These are phyloP conservation scores for Oophaga pumilio DNA, from an alignment of 2,113 vertebrate species.

Conservation along the genomic window DNA sequence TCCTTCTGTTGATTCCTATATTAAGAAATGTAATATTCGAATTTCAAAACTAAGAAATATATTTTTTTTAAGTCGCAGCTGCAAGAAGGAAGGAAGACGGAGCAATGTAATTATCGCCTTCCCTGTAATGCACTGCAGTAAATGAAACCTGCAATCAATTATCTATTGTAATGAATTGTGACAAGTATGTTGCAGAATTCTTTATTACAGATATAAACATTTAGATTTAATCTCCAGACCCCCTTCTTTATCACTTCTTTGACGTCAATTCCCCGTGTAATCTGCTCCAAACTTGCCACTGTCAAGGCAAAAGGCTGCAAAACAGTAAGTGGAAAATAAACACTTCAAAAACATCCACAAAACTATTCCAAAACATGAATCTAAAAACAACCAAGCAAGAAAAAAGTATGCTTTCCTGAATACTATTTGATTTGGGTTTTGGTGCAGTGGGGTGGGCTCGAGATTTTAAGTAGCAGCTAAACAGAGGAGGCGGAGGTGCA, in stretches of 20 bases:
- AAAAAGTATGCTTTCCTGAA: too few species aligned
- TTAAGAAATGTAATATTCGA: conserved; percentile 35
- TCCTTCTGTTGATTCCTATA: conserved; percentile 26
- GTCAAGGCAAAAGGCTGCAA: too few species aligned
- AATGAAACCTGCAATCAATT: not conserved
- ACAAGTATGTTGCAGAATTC: not conserved
- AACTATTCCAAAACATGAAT: too few species aligned
- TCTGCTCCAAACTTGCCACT: too few species aligned
- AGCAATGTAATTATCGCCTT: not conserved
- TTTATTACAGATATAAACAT: not conserved
- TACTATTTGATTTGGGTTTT: too few species aligned
- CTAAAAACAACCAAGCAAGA: too few species aligned
- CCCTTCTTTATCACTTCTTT: not conserved
- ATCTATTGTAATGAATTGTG: not conserved
- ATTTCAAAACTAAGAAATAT: not conserved
- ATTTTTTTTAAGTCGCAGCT: conserved; percentile 23
- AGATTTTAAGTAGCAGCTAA: too few species aligned
- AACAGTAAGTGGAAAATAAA: too few species aligned
- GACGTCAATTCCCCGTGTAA: too few species aligned
- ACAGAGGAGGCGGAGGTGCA: too few species aligned
- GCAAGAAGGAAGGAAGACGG: conserved; percentile 1
- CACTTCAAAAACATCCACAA: too few species aligned
- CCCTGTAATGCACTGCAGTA: not conserved
- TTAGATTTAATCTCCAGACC: not conserved
- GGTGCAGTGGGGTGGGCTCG: too few species aligned